Conservation (phyloP, 2,888 invertebrate genomes). For the Caenorhabditis japonica region DNA sequence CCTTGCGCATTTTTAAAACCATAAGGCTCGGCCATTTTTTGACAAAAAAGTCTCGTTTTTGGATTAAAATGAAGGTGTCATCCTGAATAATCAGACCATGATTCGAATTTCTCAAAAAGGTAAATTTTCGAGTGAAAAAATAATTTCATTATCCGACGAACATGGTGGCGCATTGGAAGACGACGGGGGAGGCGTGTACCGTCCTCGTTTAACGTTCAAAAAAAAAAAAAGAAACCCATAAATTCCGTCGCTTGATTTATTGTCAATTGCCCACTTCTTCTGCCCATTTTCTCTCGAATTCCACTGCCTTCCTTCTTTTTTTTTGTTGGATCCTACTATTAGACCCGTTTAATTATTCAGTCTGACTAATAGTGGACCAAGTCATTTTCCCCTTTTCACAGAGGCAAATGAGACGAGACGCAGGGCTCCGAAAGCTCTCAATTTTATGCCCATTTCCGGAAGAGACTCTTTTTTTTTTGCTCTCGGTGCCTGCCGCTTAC, state of each 20-base stretch:
- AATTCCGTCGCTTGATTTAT: not conserved
- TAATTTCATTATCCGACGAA: no score
- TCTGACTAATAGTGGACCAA: slow-evolving; percentile 42
- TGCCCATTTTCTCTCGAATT: not conserved
- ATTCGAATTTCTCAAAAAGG: no score
- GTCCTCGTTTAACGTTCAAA: no score
- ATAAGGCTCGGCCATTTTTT: no score
- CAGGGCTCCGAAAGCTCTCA: slow-evolving; percentile 4
- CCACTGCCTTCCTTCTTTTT: not conserved
- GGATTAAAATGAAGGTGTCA: no score
- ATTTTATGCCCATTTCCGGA: slow-evolving; percentile 23
- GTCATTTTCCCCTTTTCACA: slow-evolving; percentile 30
- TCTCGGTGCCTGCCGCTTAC: slow-evolving; percentile 3
- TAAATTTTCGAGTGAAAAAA: no score
- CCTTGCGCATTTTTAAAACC: no score
- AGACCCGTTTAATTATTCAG: slow-evolving; percentile 43
- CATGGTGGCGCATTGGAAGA: no score
- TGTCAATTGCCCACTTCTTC: not conserved
- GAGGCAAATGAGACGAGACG: not conserved
- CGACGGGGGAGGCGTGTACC: no score
- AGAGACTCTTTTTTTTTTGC: not conserved
- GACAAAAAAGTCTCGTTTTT: no score
- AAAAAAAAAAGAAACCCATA: no score
- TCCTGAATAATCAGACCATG: no score
- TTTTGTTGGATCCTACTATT: slow-evolving; percentile 1